These are phyloP conservation scores for Apamea monoglypha DNA, from an alignment of 2,888 invertebrate species.

Conservation along the genomic window DNA sequence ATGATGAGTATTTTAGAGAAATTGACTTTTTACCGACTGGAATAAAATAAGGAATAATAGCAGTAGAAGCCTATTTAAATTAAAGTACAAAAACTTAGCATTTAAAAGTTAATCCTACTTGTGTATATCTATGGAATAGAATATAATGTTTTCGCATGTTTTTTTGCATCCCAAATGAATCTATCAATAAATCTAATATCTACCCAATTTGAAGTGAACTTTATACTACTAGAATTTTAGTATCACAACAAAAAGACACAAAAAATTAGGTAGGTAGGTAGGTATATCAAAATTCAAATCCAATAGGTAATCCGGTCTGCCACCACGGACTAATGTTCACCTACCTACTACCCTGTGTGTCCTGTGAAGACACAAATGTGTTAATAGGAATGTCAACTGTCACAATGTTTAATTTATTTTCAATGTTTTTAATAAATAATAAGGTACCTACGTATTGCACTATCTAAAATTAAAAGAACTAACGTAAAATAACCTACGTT, in stretches of 20 bases:
- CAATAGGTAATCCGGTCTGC: neutral
- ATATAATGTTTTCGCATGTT: neutral
- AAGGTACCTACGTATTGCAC: no score
- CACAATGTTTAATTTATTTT: no score
- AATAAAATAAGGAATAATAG: neutral
- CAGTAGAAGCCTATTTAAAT: no score
- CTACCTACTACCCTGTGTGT: no score
- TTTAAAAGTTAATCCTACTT: neutral
- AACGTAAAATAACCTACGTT: no score
- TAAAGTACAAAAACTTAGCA: neutral
- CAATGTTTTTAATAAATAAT: no score
- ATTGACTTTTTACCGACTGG: neutral
- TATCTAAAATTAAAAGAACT: no score
- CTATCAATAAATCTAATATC: neutral
- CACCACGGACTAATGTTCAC: no score
- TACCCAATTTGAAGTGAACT: neutral
- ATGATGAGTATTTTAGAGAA: neutral
- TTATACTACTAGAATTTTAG: neutral
- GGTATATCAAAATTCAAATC: neutral
- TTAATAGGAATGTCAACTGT: no score
- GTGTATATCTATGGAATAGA: neutral
- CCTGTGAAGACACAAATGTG: no score
- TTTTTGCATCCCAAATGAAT: neutral
- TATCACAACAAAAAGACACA: neutral
- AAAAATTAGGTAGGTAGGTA: no score